Conservation (phyloP, 1,140 invertebrate species). For the Drosophila quadrilineata region DNA sequence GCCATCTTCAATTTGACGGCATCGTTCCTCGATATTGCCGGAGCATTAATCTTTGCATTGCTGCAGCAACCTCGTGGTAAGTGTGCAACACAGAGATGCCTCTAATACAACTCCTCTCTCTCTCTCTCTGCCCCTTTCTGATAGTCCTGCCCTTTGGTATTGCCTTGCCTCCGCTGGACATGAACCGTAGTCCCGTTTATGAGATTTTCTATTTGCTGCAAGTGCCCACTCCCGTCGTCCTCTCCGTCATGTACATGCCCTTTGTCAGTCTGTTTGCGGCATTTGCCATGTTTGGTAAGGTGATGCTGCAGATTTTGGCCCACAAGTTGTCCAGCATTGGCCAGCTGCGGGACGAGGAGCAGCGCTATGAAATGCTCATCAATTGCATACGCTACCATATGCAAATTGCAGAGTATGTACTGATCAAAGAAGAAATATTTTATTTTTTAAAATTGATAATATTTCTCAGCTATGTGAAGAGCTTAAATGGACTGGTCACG, state of each 20-base stretch:
- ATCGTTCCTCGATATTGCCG: constrained; percentile 59
- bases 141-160: constrained; percentile 70
- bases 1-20: constrained; percentile 63
- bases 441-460: too few species aligned
- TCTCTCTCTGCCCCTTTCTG: background rate
- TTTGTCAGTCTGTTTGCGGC: constrained; percentile 73
- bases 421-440: too few species aligned
- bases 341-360: constrained; percentile 2
- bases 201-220: constrained; percentile 64
- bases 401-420: constrained; percentile 27
- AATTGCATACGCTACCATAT: constrained; percentile 55
- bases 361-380: constrained; percentile 25
- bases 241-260: constrained; percentile 73
- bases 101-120: background rate
- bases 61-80: constrained; percentile 52
- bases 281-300: constrained; percentile 68
- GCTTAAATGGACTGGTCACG: constrained; percentile 59
- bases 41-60: constrained; percentile 55
- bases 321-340: constrained; percentile 38
- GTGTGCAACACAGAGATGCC: background rate
- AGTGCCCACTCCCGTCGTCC: constrained; percentile 50
- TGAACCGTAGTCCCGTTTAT: constrained; percentile 60
- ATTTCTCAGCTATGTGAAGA: constrained; percentile 53
- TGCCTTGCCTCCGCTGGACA: constrained; percentile 55
- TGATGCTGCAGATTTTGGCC: constrained; percentile 59